These are phyloP conservation scores for Phoebastria nigripes DNA, from an alignment of 2,797 vertebrate species.

Conservation along the genomic window DNA sequence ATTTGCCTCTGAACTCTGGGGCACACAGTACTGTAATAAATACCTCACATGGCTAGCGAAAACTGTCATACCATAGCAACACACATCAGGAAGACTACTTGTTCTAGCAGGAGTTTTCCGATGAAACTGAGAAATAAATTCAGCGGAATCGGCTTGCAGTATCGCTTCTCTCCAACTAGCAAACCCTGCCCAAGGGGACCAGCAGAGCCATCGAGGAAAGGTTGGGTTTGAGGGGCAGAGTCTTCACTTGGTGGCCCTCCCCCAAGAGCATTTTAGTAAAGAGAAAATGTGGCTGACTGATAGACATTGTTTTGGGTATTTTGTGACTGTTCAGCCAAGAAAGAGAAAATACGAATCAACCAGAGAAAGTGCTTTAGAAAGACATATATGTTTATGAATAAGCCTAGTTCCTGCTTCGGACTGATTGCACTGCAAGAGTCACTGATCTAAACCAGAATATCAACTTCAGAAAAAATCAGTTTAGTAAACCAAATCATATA, in stretches of 20 bases:
- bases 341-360: neutral
- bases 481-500: neutral
- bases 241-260: neutral
- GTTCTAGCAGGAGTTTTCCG: neutral
- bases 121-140: neutral
- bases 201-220: accelerated
- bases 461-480: neutral
- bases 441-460: neutral
- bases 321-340: neutral
- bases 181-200: neutral
- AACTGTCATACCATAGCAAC: neutral
- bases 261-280: neutral
- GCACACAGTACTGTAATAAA: neutral
- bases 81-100: neutral
- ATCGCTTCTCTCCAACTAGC: neutral
- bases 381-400: neutral
- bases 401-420: constrained; percentile 8
- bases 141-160: accelerated
- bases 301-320: neutral
- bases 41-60: neutral
- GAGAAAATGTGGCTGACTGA: neutral
- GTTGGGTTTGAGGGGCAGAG: neutral
- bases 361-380: neutral
- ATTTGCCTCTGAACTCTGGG: neutral
- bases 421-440: neutral